A percentile compares a stretch with the other conserved stretches of the same genome.
Evolutionary conservation across 2,113 vertebrate species (phyloP).

Genomic region (Chamaetylas fuelleborni): DNA sequence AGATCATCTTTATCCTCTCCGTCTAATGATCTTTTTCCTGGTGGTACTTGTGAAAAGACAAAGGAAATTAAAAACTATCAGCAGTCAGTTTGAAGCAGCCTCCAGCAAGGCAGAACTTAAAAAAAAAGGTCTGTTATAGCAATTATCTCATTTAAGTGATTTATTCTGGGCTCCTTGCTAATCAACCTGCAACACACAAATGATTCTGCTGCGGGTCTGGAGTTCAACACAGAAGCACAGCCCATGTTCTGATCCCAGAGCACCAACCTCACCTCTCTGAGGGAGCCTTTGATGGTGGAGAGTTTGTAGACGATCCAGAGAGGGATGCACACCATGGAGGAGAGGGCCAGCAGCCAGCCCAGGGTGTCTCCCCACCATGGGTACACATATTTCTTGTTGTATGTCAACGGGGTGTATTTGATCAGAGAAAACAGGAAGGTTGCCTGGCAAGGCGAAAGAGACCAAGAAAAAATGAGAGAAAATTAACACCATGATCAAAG

Average conservation of each 20-base stretch:
- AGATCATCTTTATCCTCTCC: neutral
- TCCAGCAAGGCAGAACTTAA: neutral
- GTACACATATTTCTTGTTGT: conserved; percentile 94
- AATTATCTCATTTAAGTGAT: neutral
- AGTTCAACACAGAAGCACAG: neutral
- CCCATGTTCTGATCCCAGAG: neutral
- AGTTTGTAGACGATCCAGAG: conserved; percentile 83
- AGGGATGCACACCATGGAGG: conserved; percentile 93
- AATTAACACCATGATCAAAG: neutral
- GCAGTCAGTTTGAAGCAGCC: neutral
- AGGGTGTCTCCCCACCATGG: conserved; percentile 92
- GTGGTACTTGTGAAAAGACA: neutral
- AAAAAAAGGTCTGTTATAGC: neutral
- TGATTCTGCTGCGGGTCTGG: neutral
- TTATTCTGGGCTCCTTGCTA: neutral
- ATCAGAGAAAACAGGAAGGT: conserved; percentile 93
- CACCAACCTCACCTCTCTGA: conserved; percentile 81
- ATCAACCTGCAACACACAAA: neutral
- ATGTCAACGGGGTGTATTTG: conserved; percentile 92
- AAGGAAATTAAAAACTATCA: neutral
- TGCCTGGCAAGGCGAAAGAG: conserved; percentile 71
- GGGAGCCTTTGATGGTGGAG: conserved; percentile 81
- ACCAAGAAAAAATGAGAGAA: neutral
- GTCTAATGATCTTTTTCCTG: neutral
- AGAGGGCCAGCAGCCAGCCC: conserved; percentile 91